These are phyloP conservation scores for Thinocorus orbignyianus DNA, from an alignment of 2,113 vertebrate species.

Conservation along the genomic window DNA sequence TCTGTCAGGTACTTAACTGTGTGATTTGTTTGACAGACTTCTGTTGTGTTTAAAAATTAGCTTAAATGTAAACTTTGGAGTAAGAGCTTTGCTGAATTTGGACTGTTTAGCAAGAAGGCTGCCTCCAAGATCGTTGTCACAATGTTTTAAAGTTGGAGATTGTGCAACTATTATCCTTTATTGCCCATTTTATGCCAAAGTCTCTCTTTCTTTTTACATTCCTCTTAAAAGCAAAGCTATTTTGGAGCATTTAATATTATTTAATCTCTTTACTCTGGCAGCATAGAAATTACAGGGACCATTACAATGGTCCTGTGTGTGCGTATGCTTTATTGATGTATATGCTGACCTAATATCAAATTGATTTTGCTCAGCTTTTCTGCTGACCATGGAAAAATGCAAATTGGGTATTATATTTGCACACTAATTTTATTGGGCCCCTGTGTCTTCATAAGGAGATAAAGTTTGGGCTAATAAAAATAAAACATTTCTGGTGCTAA, in stretches of 20 bases:
- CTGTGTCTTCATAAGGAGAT: conserved; percentile 79
- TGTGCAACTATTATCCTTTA: conserved; percentile 56
- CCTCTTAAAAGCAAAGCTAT: conserved; percentile 55
- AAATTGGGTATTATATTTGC: conserved; percentile 87
- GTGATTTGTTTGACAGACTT: neutral
- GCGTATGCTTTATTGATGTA: conserved; percentile 83
- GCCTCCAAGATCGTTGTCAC: neutral
- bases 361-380: conserved; percentile 82
- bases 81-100: neutral
- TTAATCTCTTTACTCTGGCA: conserved; percentile 63
- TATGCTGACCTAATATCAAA: conserved; percentile 89
- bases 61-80: neutral
- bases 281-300: conserved; percentile 64
- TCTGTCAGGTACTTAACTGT: neutral
- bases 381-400: conserved; percentile 92
- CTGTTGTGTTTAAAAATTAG: neutral
- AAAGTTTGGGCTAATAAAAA: conserved; percentile 84
- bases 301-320: conserved; percentile 75
- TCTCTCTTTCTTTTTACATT: conserved; percentile 40
- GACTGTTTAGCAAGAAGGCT: neutral
- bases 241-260: conserved; percentile 69
- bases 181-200: conserved; percentile 46
- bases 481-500: conserved; percentile 80
- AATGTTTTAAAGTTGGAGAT: conserved; percentile 39
- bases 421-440: conserved; percentile 80